Percentiles rank a stretch among this genome's conserved stretches.
These are phyloP conservation scores for Drosophila ustulata DNA, from an alignment of 2,888 invertebrate species.

Conservation along the genomic window DNA sequence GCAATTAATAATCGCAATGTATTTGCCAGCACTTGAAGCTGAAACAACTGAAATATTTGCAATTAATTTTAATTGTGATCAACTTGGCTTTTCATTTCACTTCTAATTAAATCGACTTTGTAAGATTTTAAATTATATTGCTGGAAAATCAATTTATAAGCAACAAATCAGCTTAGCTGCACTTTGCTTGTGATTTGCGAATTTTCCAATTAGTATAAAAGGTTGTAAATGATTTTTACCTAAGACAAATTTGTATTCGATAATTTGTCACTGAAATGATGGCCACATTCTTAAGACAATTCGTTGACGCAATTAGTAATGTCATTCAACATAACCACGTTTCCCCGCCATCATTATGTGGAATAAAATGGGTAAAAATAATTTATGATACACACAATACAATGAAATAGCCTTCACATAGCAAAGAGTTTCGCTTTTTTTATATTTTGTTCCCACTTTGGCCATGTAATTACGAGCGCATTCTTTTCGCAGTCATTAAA, in stretches of 20 bases:
- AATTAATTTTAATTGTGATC: conserved; percentile 8
- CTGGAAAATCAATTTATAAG: background rate
- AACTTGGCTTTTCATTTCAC: background rate
- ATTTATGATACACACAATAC: conserved; percentile 61
- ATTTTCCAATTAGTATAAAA: background rate
- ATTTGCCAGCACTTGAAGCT: conserved; percentile 1
- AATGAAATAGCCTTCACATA: conserved; percentile 60
- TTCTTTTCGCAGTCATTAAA: conserved; percentile 78
- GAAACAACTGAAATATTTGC: conserved; percentile 9
- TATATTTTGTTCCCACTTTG: conserved; percentile 34
- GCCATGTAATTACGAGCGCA: conserved; percentile 75
- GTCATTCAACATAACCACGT: background rate
- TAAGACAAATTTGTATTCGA: background rate
- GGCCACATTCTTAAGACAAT: background rate
- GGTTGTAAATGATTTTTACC: background rate
- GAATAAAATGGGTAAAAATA: conserved; percentile 53
- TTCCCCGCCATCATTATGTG: background rate
- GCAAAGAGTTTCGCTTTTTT: conserved; percentile 26
- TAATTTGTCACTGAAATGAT: background rate
- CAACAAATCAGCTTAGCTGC: background rate
- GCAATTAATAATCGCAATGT: conserved; percentile 15
- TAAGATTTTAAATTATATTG: background rate
- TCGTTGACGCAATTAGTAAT: conserved; percentile 4
- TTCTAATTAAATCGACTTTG: background rate
- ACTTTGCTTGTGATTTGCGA: background rate